A percentile compares a stretch with the other conserved stretches of the same genome.
Evolutionary conservation across 2,888 invertebrate species (phyloP).

Genomic region (Hypercompe scribonia): DNA sequence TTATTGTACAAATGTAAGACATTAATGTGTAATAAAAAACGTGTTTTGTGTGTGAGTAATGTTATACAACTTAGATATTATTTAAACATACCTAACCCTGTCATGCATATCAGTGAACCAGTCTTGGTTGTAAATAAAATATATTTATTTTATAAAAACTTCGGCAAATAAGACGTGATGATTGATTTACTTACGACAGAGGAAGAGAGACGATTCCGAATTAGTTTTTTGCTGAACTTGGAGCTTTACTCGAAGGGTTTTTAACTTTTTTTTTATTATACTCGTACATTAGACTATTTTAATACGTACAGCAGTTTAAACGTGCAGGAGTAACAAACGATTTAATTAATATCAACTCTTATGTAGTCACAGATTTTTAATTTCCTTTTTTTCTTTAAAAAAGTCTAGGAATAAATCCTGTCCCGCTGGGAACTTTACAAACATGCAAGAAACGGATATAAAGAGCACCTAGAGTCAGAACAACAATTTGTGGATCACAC

Average conservation of each 20-base stretch:
- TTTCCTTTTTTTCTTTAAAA: too few species aligned
- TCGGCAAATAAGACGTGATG: conserved; percentile 24
- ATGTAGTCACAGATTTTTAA: too few species aligned
- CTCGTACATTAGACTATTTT: too few species aligned
- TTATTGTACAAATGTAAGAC: conserved; percentile 2
- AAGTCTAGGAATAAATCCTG: too few species aligned
- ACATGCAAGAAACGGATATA: too few species aligned
- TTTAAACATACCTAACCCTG: neutral
- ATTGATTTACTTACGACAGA: conserved; percentile 43
- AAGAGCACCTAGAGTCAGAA: too few species aligned
- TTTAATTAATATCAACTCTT: too few species aligned
- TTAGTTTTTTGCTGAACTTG: conserved; percentile 38
- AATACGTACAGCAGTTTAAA: too few species aligned
- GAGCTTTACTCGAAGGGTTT: neutral
- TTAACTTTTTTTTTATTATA: too few species aligned
- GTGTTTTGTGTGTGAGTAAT: neutral
- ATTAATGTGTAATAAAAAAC: neutral
- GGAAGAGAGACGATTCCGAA: conserved; percentile 44
- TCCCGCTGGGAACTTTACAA: too few species aligned
- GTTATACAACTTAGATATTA: neutral
- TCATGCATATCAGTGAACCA: neutral
- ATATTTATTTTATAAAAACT: conserved; percentile 16
- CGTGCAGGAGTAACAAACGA: too few species aligned
- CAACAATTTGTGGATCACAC: too few species aligned
- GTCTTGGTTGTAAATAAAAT: neutral